phyloP scores from a whole-genome alignment of 1,140 invertebrate species.

The Anastrepha obliqua region DNA sequence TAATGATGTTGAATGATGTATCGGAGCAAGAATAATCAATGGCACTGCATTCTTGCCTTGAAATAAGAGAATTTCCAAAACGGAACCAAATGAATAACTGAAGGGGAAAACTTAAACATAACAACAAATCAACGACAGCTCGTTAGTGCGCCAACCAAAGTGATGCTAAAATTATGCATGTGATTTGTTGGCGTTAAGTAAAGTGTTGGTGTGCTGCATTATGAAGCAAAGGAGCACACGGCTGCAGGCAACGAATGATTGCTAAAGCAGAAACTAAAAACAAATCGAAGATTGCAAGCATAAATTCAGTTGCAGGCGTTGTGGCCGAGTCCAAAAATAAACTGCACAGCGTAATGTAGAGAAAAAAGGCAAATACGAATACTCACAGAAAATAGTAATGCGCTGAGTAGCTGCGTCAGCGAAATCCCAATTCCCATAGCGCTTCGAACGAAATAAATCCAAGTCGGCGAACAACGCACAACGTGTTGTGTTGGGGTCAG shows the following conservation, averaged over 20 bases:
- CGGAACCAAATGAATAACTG: not conserved
- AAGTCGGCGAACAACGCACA: not conserved
- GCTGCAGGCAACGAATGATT: not conserved
- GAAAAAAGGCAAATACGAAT: not conserved
- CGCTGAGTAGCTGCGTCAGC: not conserved
- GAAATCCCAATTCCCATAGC: conserved; percentile 20
- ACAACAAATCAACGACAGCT: conserved; percentile 38
- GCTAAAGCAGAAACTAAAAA: not conserved
- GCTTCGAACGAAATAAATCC: conserved; percentile 1
- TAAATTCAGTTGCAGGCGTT: not conserved
- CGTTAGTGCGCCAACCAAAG: not conserved
- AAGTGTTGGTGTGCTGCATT: not conserved
- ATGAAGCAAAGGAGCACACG: not conserved
- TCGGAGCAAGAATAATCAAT: not conserved
- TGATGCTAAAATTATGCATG: conserved; percentile 9
- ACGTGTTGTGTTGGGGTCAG: not conserved
- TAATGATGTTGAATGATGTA: no score
- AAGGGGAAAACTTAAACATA: not conserved
- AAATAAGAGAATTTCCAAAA: not conserved
- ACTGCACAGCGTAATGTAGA: conserved; percentile 12
- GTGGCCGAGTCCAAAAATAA: conserved; percentile 28
- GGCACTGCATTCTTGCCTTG: not conserved
- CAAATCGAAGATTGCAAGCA: not conserved
- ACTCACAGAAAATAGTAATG: not conserved
- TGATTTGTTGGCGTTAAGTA: conserved; percentile 44